Conservation (phyloP, 2,797 vertebrate genomes). For the Crax fasciolata region DNA sequence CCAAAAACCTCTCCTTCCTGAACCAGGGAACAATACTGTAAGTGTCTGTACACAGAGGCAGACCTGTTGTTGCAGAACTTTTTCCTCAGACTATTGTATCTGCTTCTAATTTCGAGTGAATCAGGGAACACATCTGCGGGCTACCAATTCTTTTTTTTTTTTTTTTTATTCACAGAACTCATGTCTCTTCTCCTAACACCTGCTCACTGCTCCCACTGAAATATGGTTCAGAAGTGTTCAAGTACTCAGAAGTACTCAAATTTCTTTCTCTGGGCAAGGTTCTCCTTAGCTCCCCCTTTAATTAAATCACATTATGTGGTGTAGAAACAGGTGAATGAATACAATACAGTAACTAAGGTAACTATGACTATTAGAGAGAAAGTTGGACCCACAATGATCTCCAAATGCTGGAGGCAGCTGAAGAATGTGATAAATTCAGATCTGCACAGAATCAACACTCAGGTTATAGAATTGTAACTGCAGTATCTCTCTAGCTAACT, state of each 20-base stretch:
- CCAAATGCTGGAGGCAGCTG: background rate
- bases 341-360: conserved; percentile 6
- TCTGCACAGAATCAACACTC: background rate
- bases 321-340: conserved; percentile 13
- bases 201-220: conserved; percentile 54
- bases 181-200: conserved; percentile 62
- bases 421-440: background rate
- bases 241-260: conserved; percentile 1
- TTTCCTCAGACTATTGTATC: conserved; percentile 4
- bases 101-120: conserved; percentile 71
- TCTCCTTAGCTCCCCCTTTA: background rate
- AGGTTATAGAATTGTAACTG: background rate
- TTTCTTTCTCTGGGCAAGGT: background rate
- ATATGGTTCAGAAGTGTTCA: conserved; percentile 9
- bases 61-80: conserved; percentile 2
- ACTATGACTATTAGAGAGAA: background rate
- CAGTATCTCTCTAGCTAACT: background rate
- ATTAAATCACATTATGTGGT: background rate
- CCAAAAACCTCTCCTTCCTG: conserved; percentile 44
- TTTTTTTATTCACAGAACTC: conserved; percentile 46
- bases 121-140: conserved; percentile 30
- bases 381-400: background rate
- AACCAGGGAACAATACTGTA: background rate
- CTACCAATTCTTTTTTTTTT: background rate
- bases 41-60: conserved; percentile 41